These are phyloP conservation scores for Microchrysa polita DNA, from an alignment of 2,888 invertebrate genomes.

Conservation along the genomic window DNA sequence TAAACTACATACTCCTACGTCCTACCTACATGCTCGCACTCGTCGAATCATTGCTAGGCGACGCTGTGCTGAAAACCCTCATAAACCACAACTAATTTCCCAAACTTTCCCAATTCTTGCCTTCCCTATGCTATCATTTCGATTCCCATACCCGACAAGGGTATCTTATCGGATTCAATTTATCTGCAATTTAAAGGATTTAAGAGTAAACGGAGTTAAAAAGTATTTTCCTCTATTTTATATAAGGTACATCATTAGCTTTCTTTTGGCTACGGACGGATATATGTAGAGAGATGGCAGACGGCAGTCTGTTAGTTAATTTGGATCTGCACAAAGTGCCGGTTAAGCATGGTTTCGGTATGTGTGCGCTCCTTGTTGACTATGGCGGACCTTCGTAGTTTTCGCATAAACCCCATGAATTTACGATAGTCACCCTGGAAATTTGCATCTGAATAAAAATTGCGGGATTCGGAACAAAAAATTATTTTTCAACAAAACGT, in stretches of 20 bases:
- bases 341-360: not conserved
- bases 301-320: constrained; percentile 16
- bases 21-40: not conserved
- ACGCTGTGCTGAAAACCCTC: constrained; percentile 5
- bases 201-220: constrained; percentile 32
- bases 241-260: constrained; percentile 39
- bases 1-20: not conserved
- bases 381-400: constrained; percentile 28
- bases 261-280: constrained; percentile 22
- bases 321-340: not conserved
- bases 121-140: not conserved
- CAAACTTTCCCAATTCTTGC: constrained; percentile 33
- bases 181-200: constrained; percentile 42
- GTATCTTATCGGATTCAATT: constrained; percentile 40
- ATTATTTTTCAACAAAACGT: constrained; percentile 25
- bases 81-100: constrained; percentile 37
- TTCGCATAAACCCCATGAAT: constrained; percentile 41
- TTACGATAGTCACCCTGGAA: constrained; percentile 37
- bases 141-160: not conserved
- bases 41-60: too few species aligned
- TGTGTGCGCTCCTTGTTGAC: not conserved
- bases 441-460: constrained; percentile 44
- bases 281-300: too few species aligned
- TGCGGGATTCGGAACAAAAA: constrained; percentile 18
- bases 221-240: constrained; percentile 40